Percentiles rank a stretch among this genome's conserved stretches.
Conservation (phyloP, 2,888 invertebrate genomes). For the Cosmopolites sordidus region DNA sequence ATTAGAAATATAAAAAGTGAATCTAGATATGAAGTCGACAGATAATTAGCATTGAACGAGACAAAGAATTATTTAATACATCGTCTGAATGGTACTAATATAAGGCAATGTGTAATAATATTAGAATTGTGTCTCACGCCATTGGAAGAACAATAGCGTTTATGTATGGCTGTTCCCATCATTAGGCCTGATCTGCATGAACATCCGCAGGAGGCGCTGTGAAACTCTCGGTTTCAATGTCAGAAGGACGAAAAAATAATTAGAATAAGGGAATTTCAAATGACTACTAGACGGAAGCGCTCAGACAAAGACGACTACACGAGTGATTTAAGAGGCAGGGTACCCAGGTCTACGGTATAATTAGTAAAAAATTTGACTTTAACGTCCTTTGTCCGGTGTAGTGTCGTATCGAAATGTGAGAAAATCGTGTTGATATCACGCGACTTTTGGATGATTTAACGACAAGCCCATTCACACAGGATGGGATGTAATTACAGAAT, state of each 20-base stretch:
- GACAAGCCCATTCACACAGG: no score
- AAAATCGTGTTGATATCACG: no score
- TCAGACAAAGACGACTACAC: conserved; percentile 1
- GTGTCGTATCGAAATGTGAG: no score
- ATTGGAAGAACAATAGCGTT: conserved; percentile 44
- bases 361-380: not conserved
- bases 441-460: no score
- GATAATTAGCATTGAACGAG: no score
- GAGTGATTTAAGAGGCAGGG: conserved; percentile 7
- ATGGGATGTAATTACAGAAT: no score
- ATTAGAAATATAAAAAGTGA: no score
- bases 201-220: conserved; percentile 36
- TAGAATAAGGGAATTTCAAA: conserved; percentile 23
- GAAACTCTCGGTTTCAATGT: conserved; percentile 50
- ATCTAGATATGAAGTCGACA: no score
- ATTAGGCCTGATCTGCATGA: conserved; percentile 51
- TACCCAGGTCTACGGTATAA: conserved; percentile 7
- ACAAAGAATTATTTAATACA: conserved; percentile 36
- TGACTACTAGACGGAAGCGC: conserved; percentile 16
- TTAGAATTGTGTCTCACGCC: conserved; percentile 46
- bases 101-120: conserved; percentile 39
- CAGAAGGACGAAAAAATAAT: conserved; percentile 30
- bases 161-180: conserved; percentile 45
- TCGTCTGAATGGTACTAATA: conserved; percentile 47
- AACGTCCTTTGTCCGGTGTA: no score